These are phyloP conservation scores for Nannoperca australis DNA, from an alignment of 2,797 vertebrate genomes.

Conservation along the genomic window DNA sequence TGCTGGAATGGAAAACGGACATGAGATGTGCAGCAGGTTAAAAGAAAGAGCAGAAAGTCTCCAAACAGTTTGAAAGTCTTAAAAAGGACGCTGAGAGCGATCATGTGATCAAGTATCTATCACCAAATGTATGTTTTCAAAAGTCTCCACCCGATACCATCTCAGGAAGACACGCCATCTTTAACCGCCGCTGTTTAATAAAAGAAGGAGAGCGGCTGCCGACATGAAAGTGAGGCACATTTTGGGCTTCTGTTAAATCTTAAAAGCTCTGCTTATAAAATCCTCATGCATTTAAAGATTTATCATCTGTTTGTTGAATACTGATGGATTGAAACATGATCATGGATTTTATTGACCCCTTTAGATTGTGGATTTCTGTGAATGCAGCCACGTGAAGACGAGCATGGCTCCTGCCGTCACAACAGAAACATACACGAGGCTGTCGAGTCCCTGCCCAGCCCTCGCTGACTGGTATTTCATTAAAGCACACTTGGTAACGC, in stretches of 20 bases:
- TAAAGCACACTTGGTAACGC: conserved; percentile 34
- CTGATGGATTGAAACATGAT: conserved; percentile 31
- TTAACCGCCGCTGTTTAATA: conserved; percentile 14
- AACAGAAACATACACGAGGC: conserved; percentile 49
- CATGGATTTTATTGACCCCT: conserved; percentile 7
- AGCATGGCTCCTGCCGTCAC: conserved; percentile 2
- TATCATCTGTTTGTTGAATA: conserved; percentile 59
- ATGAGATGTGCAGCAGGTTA: neutral
- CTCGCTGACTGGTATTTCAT: conserved; percentile 31
- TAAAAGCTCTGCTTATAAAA: conserved; percentile 48
- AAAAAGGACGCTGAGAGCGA: too few relatives aligned
- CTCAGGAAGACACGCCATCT: too few relatives aligned
- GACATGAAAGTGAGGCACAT: conserved; percentile 46
- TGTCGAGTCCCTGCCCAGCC: conserved; percentile 22
- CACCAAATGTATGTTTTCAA: too few relatives aligned
- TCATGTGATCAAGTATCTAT: too few relatives aligned
- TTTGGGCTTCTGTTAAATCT: conserved; percentile 49
- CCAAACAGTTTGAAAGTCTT: too few relatives aligned
- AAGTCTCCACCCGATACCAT: too few relatives aligned
- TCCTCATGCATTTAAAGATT: conserved; percentile 47
- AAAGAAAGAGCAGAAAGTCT: neutral
- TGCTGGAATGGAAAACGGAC: neutral
- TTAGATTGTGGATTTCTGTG: neutral
- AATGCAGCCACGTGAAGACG: neutral
- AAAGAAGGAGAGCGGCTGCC: conserved; percentile 13